Base-by-base conservation (phyloP, 1,140 invertebrate species). In the Popillia japonica region DNA sequence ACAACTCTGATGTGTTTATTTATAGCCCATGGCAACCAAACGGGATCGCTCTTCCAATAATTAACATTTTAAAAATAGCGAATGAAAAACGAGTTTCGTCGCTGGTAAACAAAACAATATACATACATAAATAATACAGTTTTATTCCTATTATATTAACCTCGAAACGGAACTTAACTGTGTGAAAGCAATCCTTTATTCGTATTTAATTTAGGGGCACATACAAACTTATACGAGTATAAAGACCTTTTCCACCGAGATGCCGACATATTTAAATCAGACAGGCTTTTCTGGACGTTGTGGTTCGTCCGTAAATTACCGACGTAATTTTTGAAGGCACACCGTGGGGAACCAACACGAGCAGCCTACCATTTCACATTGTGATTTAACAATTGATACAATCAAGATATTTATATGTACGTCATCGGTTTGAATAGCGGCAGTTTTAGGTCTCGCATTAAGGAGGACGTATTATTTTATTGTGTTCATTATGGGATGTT, bases 371-470 rank as follows among this genome's bases (percentile, higher is more conserved):
- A 55, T 55, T 14, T 17, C 48, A 55, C 48, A 55, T 55, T 55
- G 48, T 55, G 48, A 55, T 55, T 55, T 55, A 55, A 55, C 48
- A 55, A 55, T 55, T 55, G 48, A 55, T 55, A 55, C 48, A 55
- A 55, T 55, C 48, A 55, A 55, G 48, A 55, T 55, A 55, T 55
- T 55, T 55, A 55, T 55, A 55, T 55, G 14, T 55, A 55, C 48
- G 48, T 55, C 48, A 55, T 55, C 48, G 48, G 48, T 17, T 55
- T 55, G 48, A 55, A 55, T 55, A 55, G 48, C 48, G 17, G 48
- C 48, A 14, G 48, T 55, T 55, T 14, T 55, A n/a, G 6, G 48
- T 55, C 17, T 14, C 17, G 6, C 17, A 55, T 55, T 14, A 55
- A 17, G 48, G 14, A 55, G 14, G 48, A 17, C n/a, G 48, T 55